phyloP scores from a whole-genome alignment of 2,797 vertebrate genomes.

The Acipenser transmontanus region DNA sequence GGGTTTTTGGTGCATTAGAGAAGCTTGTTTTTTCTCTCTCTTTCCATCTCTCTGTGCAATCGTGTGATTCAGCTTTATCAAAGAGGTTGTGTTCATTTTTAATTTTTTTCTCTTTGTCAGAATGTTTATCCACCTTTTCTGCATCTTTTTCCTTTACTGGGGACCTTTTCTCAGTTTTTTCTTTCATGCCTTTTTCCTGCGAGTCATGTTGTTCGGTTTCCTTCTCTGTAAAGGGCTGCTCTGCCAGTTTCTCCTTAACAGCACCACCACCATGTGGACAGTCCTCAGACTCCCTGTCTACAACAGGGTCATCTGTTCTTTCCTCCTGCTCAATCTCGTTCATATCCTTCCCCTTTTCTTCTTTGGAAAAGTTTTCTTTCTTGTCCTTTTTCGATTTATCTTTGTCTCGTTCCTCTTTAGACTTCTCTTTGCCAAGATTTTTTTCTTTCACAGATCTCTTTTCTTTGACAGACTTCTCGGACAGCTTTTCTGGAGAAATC shows the following conservation, averaged over 20 bases:
- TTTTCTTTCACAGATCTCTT: conserved; percentile 79
- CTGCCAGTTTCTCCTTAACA: conserved; percentile 72
- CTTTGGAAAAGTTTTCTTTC: conserved; percentile 68
- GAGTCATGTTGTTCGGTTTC: conserved; percentile 70
- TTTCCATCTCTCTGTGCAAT: conserved; percentile 72
- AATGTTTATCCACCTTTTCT: conserved; percentile 78
- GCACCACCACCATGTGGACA: conserved; percentile 39
- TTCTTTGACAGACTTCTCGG: conserved; percentile 75
- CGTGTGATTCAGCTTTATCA: conserved; percentile 76
- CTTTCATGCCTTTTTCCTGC: conserved; percentile 74
- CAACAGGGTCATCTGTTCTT: conserved; percentile 44
- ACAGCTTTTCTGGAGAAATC: conserved; percentile 63
- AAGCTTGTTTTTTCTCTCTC: conserved; percentile 53
- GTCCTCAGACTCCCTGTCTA: conserved; percentile 54
- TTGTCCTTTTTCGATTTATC: conserved; percentile 80
- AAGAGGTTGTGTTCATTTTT: conserved; percentile 72
- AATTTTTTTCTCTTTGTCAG: conserved; percentile 85
- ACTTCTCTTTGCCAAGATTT: conserved; percentile 72
- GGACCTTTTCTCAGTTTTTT: conserved; percentile 78
- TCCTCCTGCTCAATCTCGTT: conserved; percentile 61
- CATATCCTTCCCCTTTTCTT: conserved; percentile 75
- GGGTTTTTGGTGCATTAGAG: conserved; percentile 67
- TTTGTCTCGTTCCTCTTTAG: conserved; percentile 79
- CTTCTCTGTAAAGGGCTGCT: conserved; percentile 60
- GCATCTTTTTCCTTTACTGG: conserved; percentile 78